Evolutionary conservation across 2,888 invertebrate species (phyloP).

Genomic region (Strigamia transsilvanica): DNA sequence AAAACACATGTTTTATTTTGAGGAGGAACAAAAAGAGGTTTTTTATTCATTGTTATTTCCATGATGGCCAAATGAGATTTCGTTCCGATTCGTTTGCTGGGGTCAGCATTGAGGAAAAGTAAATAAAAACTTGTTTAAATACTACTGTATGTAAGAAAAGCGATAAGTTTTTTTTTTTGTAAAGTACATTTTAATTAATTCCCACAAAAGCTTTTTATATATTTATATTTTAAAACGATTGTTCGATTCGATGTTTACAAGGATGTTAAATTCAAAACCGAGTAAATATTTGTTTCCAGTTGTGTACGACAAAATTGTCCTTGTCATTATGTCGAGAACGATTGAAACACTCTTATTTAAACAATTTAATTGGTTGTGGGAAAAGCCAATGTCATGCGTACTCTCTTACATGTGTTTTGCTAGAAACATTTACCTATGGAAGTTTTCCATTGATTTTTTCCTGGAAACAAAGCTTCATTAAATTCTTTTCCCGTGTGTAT

Average conservation of each 20-base stretch:
- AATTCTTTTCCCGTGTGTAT: no score
- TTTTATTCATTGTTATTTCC: conserved; percentile 6
- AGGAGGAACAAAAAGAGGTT: conserved; percentile 15
- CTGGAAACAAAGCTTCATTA: no score
- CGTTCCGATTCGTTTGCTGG: conserved; percentile 18
- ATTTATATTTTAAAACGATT: background rate
- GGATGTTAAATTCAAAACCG: background rate
- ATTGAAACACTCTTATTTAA: background rate
- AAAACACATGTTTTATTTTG: background rate
- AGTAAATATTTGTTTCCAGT: background rate
- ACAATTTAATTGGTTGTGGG: background rate
- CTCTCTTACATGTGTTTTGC: no score
- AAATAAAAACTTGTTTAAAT: background rate
- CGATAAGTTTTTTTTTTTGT: background rate
- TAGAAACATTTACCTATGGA: no score
- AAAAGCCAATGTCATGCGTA: background rate
- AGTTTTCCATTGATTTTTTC: background rate
- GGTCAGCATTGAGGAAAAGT: background rate
- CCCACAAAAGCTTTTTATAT: background rate
- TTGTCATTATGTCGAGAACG: background rate
- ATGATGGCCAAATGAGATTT: conserved; percentile 16
- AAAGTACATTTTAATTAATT: background rate
- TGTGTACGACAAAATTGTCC: background rate
- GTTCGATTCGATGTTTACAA: background rate
- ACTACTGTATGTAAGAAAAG: background rate